Evolutionary conservation across 2,888 invertebrate genomes (phyloP).

Genomic region (Dromius quadrimaculatus): DNA sequence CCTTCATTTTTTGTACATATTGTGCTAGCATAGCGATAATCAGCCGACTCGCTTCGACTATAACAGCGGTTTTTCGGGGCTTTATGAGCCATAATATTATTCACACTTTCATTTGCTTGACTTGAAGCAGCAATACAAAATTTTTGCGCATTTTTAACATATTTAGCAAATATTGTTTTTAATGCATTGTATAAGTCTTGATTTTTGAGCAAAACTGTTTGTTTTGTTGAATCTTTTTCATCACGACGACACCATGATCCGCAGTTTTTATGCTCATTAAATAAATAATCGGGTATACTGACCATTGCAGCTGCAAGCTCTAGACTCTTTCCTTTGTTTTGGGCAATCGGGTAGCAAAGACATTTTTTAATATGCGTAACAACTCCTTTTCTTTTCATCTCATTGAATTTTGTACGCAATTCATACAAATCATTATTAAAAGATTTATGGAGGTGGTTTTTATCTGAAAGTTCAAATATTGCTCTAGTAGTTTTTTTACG

Average conservation of each 20-base stretch:
- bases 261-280: too few species aligned
- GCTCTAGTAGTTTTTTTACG: too few species aligned
- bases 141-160: neutral
- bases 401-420: too few species aligned
- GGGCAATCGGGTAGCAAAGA: conserved; percentile 55
- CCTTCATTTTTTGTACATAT: too few species aligned
- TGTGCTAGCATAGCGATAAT: too few species aligned
- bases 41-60: too few species aligned
- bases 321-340: conserved; percentile 49
- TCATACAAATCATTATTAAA: conserved; percentile 55
- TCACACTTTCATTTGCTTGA: conserved; percentile 56
- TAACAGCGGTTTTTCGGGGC: conserved; percentile 55
- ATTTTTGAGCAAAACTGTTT: too few species aligned
- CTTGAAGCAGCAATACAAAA: too few species aligned
- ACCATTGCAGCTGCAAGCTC: conserved; percentile 51
- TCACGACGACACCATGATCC: too few species aligned
- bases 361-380: conserved; percentile 56
- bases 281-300: conserved; percentile 55
- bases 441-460: conserved; percentile 56
- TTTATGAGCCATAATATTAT: conserved; percentile 56
- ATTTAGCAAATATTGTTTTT: neutral
- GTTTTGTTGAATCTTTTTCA: too few species aligned
- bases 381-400: conserved; percentile 52
- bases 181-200: too few species aligned
- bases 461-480: conserved; percentile 13